Base-by-base conservation (phyloP, 1,140 invertebrate species). In the Dinoponera quadriceps region DNA sequence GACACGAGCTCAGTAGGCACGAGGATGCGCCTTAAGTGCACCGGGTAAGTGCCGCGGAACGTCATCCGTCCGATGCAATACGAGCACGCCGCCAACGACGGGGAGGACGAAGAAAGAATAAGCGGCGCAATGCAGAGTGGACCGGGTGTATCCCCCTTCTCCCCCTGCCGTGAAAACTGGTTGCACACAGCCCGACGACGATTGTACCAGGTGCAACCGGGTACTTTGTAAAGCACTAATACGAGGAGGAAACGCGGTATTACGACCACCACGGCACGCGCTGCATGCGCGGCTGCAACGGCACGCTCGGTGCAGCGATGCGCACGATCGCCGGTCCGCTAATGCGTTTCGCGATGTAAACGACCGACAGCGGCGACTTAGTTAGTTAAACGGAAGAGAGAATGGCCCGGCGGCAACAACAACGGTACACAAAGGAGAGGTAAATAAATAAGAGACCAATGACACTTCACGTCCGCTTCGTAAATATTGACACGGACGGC, bases 21-120 rank as follows among this genome's bases (percentile, higher is more conserved):
- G 78, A 73, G 80, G 55, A 75, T 77, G 33, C 29, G 68, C 77
- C 51, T 88, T 89, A 90, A 91, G 90, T 90, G 88, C 84, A 85
- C 38, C 57, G 71, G 78, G 71, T 75, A 77, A 83, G 57, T 63
- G 69, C 44, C 48, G 63, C 69, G 25, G 57, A 82, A 51, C 71
- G 69, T 57, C 60, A 44, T 4, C 22, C 71, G 22, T 38, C n/a
- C 69, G 22, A 49, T 25, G 69, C 78, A 62, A 11, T 22, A 60
- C 78, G 57, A 59, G 29, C 4, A 33, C 51, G 38, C 0, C 38
- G 38, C 0, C 38, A 11, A 44, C 38, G 38, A 44, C 38, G 38
- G 7, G 11, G 38, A 44, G 5, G 2, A 33, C 29, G 29, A 5
- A 33, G 5, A 33, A 33, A 33, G n/a, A n/a, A n/a, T n/a, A n/a